phyloP scores from a whole-genome alignment of 2,113 vertebrate genomes.

The Amphiprion percula region DNA sequence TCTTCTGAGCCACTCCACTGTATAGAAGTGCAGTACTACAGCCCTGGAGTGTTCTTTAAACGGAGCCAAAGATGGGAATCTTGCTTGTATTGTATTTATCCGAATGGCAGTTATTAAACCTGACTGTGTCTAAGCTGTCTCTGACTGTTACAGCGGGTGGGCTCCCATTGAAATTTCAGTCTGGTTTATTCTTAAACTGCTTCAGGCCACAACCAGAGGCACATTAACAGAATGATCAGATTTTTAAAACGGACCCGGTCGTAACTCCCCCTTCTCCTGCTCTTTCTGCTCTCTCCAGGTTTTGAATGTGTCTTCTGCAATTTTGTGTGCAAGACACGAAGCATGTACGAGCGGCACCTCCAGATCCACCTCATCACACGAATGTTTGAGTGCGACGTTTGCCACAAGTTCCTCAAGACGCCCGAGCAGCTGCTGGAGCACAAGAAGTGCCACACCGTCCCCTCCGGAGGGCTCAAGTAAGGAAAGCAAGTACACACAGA shows the following conservation, averaged over 20 bases:
- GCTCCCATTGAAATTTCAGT: not conserved
- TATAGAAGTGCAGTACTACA: not conserved
- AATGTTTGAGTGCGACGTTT: slow-evolving; percentile 99
- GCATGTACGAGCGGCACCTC: slow-evolving; percentile 98
- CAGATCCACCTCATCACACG: slow-evolving; percentile 99
- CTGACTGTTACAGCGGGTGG: not conserved
- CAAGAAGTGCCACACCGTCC: slow-evolving; percentile 99
- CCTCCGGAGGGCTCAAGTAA: slow-evolving; percentile 99
- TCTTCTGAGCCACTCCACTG: not conserved
- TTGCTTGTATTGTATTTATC: not conserved
- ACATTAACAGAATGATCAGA: not conserved
- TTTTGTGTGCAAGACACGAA: slow-evolving; percentile 99
- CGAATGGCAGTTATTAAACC: not conserved
- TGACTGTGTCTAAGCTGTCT: not conserved
- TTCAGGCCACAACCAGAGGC: slow-evolving; percentile 3
- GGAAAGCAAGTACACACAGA: slow-evolving; percentile 99
- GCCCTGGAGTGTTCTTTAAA: not conserved
- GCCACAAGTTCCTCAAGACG: slow-evolving; percentile 99
- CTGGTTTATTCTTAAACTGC: not conserved
- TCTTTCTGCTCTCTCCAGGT: slow-evolving; percentile 82
- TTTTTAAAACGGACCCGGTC: not conserved
- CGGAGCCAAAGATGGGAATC: not conserved
- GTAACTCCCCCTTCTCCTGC: not conserved
- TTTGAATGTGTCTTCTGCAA: slow-evolving; percentile 99
- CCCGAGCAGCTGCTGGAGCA: slow-evolving; percentile 99